A percentile compares a stretch with the other conserved stretches of the same genome.
Conservation (phyloP, 2,113 vertebrate genomes). For the Heptranchias perlo region DNA sequence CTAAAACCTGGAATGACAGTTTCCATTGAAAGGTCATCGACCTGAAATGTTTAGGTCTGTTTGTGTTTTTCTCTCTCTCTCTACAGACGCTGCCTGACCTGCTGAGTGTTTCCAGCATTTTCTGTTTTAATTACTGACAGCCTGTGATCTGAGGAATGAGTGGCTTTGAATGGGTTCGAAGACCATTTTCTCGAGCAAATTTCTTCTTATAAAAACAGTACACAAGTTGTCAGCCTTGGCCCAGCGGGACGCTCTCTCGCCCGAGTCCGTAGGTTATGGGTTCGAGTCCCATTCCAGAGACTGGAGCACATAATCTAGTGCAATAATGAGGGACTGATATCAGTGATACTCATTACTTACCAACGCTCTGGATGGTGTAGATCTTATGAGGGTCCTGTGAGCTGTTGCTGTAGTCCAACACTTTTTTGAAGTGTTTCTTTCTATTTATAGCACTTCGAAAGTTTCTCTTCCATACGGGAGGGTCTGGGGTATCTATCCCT, state of each 20-base stretch:
- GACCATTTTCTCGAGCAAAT: too few species aligned
- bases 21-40: background rate
- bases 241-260: too few species aligned
- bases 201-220: background rate
- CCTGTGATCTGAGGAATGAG: background rate
- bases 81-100: background rate
- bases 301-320: background rate
- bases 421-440: constrained; percentile 55
- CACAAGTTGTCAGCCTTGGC: too few species aligned
- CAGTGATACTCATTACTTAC: constrained; percentile 16
- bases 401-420: constrained; percentile 64
- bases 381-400: constrained; percentile 69
- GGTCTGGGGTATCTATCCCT: constrained; percentile 51
- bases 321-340: background rate
- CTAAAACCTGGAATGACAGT: background rate
- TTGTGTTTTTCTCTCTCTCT: background rate
- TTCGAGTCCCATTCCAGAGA: background rate
- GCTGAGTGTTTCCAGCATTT: background rate
- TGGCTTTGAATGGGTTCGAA: too few species aligned
- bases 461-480: constrained; percentile 80
- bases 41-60: background rate
- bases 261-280: too few species aligned
- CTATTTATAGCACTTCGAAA: constrained; percentile 76
- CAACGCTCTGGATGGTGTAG: constrained; percentile 53
- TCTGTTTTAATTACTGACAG: too few species aligned